These are phyloP conservation scores for Cyclophora albipunctata DNA, from an alignment of 2,888 invertebrate species.

Conservation along the genomic window DNA sequence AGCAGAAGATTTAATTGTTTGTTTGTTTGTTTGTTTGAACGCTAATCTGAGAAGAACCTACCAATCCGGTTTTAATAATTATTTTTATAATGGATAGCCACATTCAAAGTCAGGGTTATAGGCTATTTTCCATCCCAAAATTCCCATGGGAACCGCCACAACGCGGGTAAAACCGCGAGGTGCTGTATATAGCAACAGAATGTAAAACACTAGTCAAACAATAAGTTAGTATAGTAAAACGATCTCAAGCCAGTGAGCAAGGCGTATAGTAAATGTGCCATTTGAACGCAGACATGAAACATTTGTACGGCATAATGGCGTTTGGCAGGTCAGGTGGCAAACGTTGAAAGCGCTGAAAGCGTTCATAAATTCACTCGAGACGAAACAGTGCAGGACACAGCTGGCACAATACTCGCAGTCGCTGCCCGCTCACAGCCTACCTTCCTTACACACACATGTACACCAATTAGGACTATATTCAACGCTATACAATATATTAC, in stretches of 20 bases:
- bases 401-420: conserved; percentile 36
- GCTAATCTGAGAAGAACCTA: too few species aligned
- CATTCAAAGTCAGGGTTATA: too few species aligned
- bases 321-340: conserved; percentile 69
- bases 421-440: conserved; percentile 25
- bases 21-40: too few species aligned
- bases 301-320: conserved; percentile 63
- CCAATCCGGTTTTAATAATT: too few species aligned
- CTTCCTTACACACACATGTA: too few species aligned
- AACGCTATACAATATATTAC: neutral
- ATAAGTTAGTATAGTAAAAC: conserved; percentile 6
- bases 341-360: conserved; percentile 67
- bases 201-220: too few species aligned
- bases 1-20: too few species aligned
- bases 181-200: too few species aligned
- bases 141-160: too few species aligned
- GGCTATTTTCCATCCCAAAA: too few species aligned
- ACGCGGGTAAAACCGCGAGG: too few species aligned
- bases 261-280: conserved; percentile 44
- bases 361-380: conserved; percentile 67
- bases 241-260: conserved; percentile 9
- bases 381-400: conserved; percentile 56
- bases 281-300: conserved; percentile 54
- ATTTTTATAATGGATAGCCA: too few species aligned
- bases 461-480: neutral